Evolutionary conservation across 2,797 vertebrate species (phyloP), one percentile per base, ranked within the genome.

Genomic region (Loriculus beryllinus): DNA sequence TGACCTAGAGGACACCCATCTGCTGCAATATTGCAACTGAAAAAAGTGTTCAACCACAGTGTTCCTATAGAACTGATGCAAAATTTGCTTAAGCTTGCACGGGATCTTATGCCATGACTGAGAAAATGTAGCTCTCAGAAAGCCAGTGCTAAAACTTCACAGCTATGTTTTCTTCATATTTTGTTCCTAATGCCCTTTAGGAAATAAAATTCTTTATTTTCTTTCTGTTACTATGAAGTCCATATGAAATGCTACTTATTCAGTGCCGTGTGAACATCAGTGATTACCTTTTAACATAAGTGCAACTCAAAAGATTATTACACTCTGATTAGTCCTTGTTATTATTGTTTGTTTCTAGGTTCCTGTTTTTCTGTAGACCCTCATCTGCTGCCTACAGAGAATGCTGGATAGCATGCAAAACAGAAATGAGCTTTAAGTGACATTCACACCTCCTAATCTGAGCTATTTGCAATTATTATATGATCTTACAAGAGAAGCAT

Each of bases 291-390:
- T 95, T 83, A 96, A 94, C 72, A 88, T 82, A 92, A 96, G 92
- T 86, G 89, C 86, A 82, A 86, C 90, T 95, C 90, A 92, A 74
- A 95, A 95, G 95, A 95, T 93, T 96, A 84, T 93, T 95, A 84
- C 9, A 84, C 77, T 86, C 96, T 96, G 93, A 96, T 96, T 96
- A 96, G 88, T 72, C 62, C 91, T 95, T 95, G 88, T 90, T 96
- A 88, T 94, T 96, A 86, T 94, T 95, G 92, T 96, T 96, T 96
- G 74, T 95, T 96, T 95, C 96, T 77, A 88, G 78, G 76, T 59
- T 93, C 67, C 72, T 83, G 82, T 93, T 93, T 91, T 93, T 91
- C 91, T 89, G 85, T 87, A 93, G 92, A 79, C 86, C 47, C 80
- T 92, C 67, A 95, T 94, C 82, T 96, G 89, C 87, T 95, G 89